Evolutionary conservation across 2,113 vertebrate species (phyloP), one percentile per base, ranked within the genome.

Genomic region (Lepus europaeus): DNA sequence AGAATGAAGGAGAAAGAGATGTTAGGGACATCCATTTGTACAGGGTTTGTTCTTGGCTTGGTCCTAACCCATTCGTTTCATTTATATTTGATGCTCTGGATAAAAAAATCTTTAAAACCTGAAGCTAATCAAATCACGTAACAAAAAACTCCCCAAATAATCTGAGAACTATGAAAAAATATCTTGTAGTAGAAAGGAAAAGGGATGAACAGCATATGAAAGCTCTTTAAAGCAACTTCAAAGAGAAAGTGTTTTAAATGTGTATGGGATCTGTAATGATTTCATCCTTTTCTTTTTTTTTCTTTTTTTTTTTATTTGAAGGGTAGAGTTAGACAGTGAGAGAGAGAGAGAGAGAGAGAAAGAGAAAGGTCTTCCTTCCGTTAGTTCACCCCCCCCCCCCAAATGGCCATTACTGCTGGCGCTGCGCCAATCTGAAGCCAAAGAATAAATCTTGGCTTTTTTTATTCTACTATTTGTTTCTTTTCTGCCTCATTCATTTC

Each of bases 151-250:
- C 20, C 14, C 78, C 59, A 69, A 85, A 80, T 68, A 51, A 51
- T 76, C 36, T 69, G 68, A 93, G 74, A 86, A 74, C 5, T 74
- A n/a, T 90, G 36, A 85, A 85, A 85, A 74, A 68, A n/a, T 64
- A 89, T 13, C n/a, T 39, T 73, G 20, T 2, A 3, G 59, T 68
- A 89, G n/a, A 85, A 85, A 85, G 66, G 79, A 85, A 51, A 5
- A 79, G 73, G 59, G 56, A 69, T 17, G 59, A 68, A 51, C 19
- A 93, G 33, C 49, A 79, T 56, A 59, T 80, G 66, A 73, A 92
- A 85, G 56, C 6, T 73, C 14, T 36, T 70, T 25, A 93, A 85
- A 68, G 25, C 36, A 19, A 73, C 79, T 73, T 85, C 3, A 51
- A 79, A 89, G 17, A 64, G 88, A 79, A 77, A n/a, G 23, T 56